Evolutionary conservation across 2,888 invertebrate genomes (phyloP), one percentile per base, ranked within the genome.

Genomic region (Nysson spinosus): DNA sequence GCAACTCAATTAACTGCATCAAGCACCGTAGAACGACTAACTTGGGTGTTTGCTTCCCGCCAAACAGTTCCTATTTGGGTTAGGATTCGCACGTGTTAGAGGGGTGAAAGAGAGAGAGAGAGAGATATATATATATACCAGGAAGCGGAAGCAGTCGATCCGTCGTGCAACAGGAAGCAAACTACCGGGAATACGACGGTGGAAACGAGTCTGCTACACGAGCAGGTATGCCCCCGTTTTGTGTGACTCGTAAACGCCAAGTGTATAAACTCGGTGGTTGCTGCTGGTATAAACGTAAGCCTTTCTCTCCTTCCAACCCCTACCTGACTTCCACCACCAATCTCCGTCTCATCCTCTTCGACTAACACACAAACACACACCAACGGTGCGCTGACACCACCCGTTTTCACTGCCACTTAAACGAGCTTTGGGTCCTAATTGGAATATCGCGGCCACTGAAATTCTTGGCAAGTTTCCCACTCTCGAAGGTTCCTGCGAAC

Each of bases 371-470:
- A 49, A 28, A 35, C 50, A 19, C 30, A 22, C 22, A 40, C 64
- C 22, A 63, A 42, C 51, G 44, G 49, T 64, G 64, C 64, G 46
- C 70, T 42, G 65, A 17, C 66, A 71, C 67, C 73, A 65, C 55
- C 70, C 74, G 56, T 73, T 80, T 80, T 81, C 77, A 75, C 75
- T 75, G 76, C 73, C 73, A 75, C 73, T 82, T 78, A 81, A 84
- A 83, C 74, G 78, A 80, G 79, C 75, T 74, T 73, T 73, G 73
- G 78, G 79, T 80, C 81, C 84, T 85, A 87, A 86, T 85, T 85
- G 85, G 85, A 86, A 84, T 85, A 86, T 84, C 78, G 84, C 81
- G 80, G 80, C 78, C 80, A 77, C 78, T 80, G 79, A 83, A 85
- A 84, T 83, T 81, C 83, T 83, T 83, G 84, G 83, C 82, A 77